phyloP scores from a whole-genome alignment of 2,888 invertebrate genomes.

The Argynnis bischoffii region DNA sequence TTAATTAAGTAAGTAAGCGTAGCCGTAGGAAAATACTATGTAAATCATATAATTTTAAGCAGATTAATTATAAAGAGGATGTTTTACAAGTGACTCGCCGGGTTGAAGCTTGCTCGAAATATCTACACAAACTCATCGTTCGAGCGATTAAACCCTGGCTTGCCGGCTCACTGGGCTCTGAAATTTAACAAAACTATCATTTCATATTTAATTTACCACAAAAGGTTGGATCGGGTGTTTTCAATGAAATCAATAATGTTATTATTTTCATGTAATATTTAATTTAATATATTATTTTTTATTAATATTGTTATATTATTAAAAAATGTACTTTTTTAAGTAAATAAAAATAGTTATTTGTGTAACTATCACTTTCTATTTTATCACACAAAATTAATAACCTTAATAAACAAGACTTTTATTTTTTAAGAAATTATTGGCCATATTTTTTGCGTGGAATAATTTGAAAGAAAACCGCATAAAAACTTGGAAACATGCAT shows the following conservation, averaged over 20 bases:
- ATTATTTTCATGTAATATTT: neutral
- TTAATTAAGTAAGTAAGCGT: too few species aligned
- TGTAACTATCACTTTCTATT: too few species aligned
- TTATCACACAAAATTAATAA: too few species aligned
- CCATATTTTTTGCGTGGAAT: too few species aligned
- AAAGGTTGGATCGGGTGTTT: neutral
- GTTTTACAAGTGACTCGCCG: slow-evolving; percentile 1
- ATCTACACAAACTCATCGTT: slow-evolving; percentile 23
- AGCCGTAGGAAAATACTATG: too few species aligned
- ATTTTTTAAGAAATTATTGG: too few species aligned
- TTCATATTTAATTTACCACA: slow-evolving; percentile 21
- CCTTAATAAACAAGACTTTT: too few species aligned
- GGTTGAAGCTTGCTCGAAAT: slow-evolving; percentile 1
- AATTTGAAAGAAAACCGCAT: too few species aligned
- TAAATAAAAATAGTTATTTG: too few species aligned
- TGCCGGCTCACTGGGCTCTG: slow-evolving; percentile 19
- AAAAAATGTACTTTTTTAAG: too few species aligned
- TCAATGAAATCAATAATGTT: slow-evolving; percentile 3
- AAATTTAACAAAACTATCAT: slow-evolving; percentile 26
- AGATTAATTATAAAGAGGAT: slow-evolving; percentile 6
- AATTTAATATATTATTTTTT: neutral
- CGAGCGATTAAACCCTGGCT: slow-evolving; percentile 23
- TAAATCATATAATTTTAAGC: neutral
- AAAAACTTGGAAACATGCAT: too few species aligned
- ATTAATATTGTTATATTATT: too few species aligned